These are phyloP conservation scores for Neoitamus cyanurus DNA, from an alignment of 2,888 invertebrate species.

Conservation along the genomic window DNA sequence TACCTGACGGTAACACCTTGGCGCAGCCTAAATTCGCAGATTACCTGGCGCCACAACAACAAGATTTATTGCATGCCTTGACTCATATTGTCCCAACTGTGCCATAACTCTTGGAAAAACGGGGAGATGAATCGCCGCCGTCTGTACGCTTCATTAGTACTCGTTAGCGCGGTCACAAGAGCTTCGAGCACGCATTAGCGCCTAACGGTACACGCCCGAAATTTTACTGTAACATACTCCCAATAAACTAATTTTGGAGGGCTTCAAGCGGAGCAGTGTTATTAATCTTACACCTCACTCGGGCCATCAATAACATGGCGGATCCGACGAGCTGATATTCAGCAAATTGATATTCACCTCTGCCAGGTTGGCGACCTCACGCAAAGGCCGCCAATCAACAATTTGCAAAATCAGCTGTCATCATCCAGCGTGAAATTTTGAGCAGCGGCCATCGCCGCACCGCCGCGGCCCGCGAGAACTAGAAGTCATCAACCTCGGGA, in stretches of 20 bases:
- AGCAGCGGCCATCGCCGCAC: background rate
- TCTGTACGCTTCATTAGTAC: background rate
- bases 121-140: background rate
- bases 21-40: background rate
- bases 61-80: background rate
- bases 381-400: conserved; percentile 7
- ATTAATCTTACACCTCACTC: background rate
- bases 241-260: background rate
- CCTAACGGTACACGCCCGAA: background rate
- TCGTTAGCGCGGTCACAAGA: background rate
- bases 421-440: background rate
- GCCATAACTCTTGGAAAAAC: background rate
- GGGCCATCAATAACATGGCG: background rate
- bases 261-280: background rate
- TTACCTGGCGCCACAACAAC: background rate
- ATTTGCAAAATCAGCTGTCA: conserved; percentile 23
- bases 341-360: conserved; percentile 10
- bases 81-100: background rate
- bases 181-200: background rate
- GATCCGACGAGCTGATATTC: background rate
- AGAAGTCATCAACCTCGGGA: conserved; percentile 27
- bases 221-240: background rate
- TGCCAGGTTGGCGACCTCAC: background rate
- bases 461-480: background rate
- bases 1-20: background rate